A percentile compares a stretch with the other conserved stretches of the same genome.
Evolutionary conservation across 2,888 invertebrate species (phyloP).

Genomic region (Temnothorax rugatulus): DNA sequence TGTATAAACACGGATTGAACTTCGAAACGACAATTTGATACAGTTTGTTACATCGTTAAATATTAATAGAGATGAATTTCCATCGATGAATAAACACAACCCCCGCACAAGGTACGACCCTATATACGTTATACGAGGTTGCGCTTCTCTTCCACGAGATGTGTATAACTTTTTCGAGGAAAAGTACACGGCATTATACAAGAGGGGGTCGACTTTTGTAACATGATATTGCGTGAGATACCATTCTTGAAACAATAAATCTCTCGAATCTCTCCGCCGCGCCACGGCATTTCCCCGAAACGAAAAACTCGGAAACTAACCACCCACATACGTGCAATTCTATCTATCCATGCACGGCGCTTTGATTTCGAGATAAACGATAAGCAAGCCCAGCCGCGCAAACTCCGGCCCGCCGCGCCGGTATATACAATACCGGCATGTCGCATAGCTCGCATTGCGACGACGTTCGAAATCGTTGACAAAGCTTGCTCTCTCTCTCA

Average conservation of each 20-base stretch:
- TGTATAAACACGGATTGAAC: neutral
- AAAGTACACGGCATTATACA: slow-evolving; percentile 47
- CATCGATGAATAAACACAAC: slow-evolving; percentile 7
- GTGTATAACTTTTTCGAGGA: slow-evolving; percentile 47
- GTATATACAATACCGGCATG: slow-evolving; percentile 43
- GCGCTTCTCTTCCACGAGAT: neutral
- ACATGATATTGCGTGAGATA: slow-evolving; percentile 57
- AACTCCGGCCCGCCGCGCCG: slow-evolving; percentile 42
- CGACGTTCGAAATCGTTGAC: slow-evolving; percentile 64
- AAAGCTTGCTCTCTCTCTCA: slow-evolving; percentile 54
- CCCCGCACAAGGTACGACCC: neutral
- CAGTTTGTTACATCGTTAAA: neutral
- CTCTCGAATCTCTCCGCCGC: slow-evolving; percentile 37
- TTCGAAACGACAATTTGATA: neutral
- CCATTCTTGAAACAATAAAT: slow-evolving; percentile 52
- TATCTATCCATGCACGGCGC: slow-evolving; percentile 59
- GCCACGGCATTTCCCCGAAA: slow-evolving; percentile 39
- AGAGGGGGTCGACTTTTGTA: slow-evolving; percentile 47
- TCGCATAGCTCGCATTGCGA: slow-evolving; percentile 60
- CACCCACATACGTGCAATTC: slow-evolving; percentile 60
- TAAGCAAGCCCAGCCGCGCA: slow-evolving; percentile 57
- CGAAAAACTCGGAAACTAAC: slow-evolving; percentile 64
- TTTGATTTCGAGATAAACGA: slow-evolving; percentile 71
- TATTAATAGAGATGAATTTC: neutral
- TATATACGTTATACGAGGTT: neutral